Percentiles rank a stretch among this genome's conserved stretches.
Conservation (phyloP, 2,113 vertebrate genomes). For the Caranx melampygus region DNA sequence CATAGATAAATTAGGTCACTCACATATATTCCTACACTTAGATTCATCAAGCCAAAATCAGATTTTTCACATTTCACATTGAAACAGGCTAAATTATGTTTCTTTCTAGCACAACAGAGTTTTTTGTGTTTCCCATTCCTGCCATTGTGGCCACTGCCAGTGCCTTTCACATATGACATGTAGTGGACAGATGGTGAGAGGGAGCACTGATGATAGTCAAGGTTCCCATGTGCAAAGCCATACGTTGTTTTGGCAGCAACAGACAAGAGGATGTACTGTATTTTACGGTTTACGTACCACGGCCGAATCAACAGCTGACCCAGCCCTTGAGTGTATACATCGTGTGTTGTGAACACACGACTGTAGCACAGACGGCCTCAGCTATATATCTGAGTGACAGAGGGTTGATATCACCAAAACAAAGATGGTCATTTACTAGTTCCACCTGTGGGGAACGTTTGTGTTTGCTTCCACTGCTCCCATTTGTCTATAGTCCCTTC, state of each 20-base stretch:
- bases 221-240: constrained; percentile 46
- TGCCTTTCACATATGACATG: constrained; percentile 33
- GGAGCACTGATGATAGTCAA: constrained; percentile 31
- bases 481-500: not conserved
- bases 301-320: constrained; percentile 60
- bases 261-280: constrained; percentile 40
- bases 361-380: constrained; percentile 20
- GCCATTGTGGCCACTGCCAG: not conserved
- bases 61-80: not conserved
- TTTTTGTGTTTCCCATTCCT: not conserved
- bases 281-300: constrained; percentile 45
- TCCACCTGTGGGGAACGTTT: constrained; percentile 29
- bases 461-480: not conserved
- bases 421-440: constrained; percentile 24
- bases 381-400: constrained; percentile 27
- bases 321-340: not conserved
- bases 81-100: not conserved
- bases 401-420: constrained; percentile 28
- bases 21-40: not conserved
- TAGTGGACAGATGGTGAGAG: constrained; percentile 48
- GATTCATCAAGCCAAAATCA: not conserved
- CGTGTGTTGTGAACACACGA: constrained; percentile 21
- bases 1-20: constrained; percentile 14
- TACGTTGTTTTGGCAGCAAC: constrained; percentile 37
- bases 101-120: not conserved